Evolutionary conservation across 30 jellyfish, hydroid and myxozoan genomes (phyloP), one percentile per base, ranked within the genome.

Genomic region (Hydractinia echinata): DNA sequence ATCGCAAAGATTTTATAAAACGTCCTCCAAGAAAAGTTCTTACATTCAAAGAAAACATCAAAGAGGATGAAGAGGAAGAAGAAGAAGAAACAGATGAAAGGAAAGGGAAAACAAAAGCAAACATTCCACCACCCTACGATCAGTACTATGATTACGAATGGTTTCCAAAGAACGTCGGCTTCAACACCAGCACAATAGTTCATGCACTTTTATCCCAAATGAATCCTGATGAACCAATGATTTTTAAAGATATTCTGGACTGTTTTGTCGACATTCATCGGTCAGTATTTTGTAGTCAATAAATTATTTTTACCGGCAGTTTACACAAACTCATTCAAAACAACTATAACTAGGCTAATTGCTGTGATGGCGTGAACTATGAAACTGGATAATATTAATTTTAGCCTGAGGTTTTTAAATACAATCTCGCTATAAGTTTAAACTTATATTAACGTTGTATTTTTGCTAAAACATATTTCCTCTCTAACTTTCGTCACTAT

Each of bases 101-200:
- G 53, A 51, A 53, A 30, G 7, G 55, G 10, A 15, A 52, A 20
- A 11, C 58, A 49, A n/a, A 5, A 15, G 8, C 15, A 77, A 4
- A 6, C 85, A 18, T 83, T 9, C 87, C 85, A 14, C 15, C 81
- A 11, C 79, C 84, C 9, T 54, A 76, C 56, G 76, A 80, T 39
- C 61, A 74, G 8, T 64, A 51, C 18, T 10, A 54, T 21, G 55
- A 55, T 15, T 79, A 81, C 44, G 56, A 54, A 20, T 86, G 95
- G 89, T 86, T 86, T 50, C 95, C 95, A 5, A 79, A 71, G 52
- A 81, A 79, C 76, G 81, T 71, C 9, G 82, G 55, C 20, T 53
- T 11, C 53, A 50, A 54, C 7, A 49, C 18, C 14, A 54, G 50
- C 19, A 8, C 19, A 8, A 66, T 77, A 16, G 76, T 60, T 10